These are phyloP conservation scores for Leptogaster cylindrica DNA, from an alignment of 2,888 invertebrate genomes.

Conservation along the genomic window DNA sequence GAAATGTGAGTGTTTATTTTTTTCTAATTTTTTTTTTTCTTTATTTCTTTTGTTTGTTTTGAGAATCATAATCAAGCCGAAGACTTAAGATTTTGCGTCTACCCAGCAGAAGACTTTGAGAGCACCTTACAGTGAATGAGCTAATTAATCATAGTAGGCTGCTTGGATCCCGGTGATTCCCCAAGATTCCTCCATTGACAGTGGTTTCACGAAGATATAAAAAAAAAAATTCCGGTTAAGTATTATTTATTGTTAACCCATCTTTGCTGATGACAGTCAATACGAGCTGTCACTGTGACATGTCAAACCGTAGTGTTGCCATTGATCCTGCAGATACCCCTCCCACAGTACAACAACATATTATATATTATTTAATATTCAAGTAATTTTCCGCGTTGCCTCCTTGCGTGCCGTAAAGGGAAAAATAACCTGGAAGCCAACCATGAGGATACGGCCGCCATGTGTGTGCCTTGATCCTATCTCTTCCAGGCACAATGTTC, in stretches of 20 bases:
- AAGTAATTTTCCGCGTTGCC: slow-evolving; percentile 23
- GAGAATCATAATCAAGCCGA: slow-evolving; percentile 2
- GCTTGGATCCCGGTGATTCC: too few relatives aligned
- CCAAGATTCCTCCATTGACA: too few relatives aligned
- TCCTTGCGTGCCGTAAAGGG: slow-evolving; percentile 11
- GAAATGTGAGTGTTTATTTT: too few relatives aligned
- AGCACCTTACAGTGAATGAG: slow-evolving; percentile 2
- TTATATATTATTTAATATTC: slow-evolving; percentile 15
- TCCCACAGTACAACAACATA: slow-evolving; percentile 8
- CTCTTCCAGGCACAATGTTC: slow-evolving; percentile 5
- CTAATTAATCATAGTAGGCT: slow-evolving; percentile 39
- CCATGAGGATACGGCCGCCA: slow-evolving; percentile 5
- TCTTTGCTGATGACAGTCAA: too few relatives aligned
- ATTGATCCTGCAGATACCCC: slow-evolving; percentile 21
- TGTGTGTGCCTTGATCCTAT: slow-evolving; percentile 28
- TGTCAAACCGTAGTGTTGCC: not conserved
- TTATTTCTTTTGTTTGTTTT: too few relatives aligned
- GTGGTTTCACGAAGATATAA: too few relatives aligned
- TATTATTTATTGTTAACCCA: too few relatives aligned
- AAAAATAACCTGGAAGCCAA: too few relatives aligned
- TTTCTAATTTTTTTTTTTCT: too few relatives aligned
- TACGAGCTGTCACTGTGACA: too few relatives aligned
- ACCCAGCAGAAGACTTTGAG: slow-evolving; percentile 4
- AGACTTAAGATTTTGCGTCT: slow-evolving; percentile 8
- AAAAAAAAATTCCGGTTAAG: too few relatives aligned